A percentile compares a stretch with the other conserved stretches of the same genome.
phyloP scores from a whole-genome alignment of 2,797 vertebrate genomes.

The Sebastes dallii region DNA sequence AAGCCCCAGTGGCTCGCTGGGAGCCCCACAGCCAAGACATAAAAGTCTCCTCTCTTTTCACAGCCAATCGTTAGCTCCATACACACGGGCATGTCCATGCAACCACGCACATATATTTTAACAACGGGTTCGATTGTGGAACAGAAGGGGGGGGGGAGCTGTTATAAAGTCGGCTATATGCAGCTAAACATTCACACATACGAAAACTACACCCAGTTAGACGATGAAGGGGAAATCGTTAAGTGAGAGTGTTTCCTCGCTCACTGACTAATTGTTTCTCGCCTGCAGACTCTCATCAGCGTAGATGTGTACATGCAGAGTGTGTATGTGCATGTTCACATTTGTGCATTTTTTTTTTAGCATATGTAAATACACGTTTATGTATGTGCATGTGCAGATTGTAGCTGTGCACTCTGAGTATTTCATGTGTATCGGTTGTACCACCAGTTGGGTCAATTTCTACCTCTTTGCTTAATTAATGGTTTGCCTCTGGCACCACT shows the following conservation, averaged over 20 bases:
- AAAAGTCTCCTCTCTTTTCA: conserved; percentile 61
- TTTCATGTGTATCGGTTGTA: conserved; percentile 56
- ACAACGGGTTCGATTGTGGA: conserved; percentile 39
- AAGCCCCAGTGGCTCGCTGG: conserved; percentile 52
- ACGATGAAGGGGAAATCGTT: conserved; percentile 32
- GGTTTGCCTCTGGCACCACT: conserved; percentile 71
- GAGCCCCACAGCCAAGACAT: conserved; percentile 46
- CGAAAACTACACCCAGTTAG: background rate
- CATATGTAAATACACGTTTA: conserved; percentile 19
- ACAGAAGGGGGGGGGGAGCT: background rate
- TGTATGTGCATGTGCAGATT: conserved; percentile 23
- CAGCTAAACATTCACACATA: conserved; percentile 1
- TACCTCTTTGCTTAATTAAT: conserved; percentile 80
- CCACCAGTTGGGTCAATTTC: conserved; percentile 78
- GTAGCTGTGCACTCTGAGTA: conserved; percentile 17
- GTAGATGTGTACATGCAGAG: background rate
- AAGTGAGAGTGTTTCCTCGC: conserved; percentile 46
- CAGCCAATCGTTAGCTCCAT: conserved; percentile 47
- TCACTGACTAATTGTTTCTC: conserved; percentile 52
- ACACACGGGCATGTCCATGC: conserved; percentile 27
- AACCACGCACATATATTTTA: conserved; percentile 53
- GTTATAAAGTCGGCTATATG: conserved; percentile 18
- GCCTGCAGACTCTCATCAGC: conserved; percentile 36
- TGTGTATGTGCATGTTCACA: conserved; percentile 2
- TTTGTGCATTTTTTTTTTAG: background rate